A percentile compares a stretch with the other conserved stretches of the same genome.
phyloP scores from a whole-genome alignment of 2,797 vertebrate genomes.

The Karalla daura region DNA sequence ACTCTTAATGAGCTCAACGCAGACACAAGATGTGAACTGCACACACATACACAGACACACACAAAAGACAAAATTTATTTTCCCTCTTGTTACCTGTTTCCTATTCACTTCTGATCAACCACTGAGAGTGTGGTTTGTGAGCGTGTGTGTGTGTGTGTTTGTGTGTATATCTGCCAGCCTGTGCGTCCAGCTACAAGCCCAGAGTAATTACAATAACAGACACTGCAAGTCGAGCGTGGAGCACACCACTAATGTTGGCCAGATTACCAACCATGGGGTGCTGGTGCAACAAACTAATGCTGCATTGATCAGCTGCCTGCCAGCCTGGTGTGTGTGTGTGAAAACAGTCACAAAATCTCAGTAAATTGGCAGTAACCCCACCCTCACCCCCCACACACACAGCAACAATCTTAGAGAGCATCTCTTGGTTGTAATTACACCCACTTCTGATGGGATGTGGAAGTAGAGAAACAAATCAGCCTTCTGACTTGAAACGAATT shows the following conservation, averaged over 20 bases:
- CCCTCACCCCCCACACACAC: conserved; percentile 11
- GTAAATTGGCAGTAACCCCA: conserved; percentile 34
- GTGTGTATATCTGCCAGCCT: conserved; percentile 4
- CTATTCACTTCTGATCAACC: conserved; percentile 11
- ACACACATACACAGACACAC: conserved; percentile 18
- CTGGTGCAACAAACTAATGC: conserved; percentile 13
- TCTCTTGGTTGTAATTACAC: conserved; percentile 58
- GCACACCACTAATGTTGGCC: conserved; percentile 29
- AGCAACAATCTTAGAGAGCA: conserved; percentile 44
- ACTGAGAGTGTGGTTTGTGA: not conserved
- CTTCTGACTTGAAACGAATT: conserved; percentile 64
- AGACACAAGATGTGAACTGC: conserved; percentile 23
- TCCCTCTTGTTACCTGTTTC: conserved; percentile 43
- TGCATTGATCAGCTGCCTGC: conserved; percentile 40
- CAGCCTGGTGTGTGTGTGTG: not conserved
- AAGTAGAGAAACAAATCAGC: conserved; percentile 76
- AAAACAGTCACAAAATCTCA: conserved; percentile 14
- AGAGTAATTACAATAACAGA: conserved; percentile 52
- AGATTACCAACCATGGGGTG: conserved; percentile 12
- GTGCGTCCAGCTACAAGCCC: conserved; percentile 24
- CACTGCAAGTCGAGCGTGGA: conserved; percentile 34
- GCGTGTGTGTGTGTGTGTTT: conserved; percentile 11
- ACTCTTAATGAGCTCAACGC: conserved; percentile 58
- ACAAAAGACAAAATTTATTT: conserved; percentile 9
- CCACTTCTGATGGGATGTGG: conserved; percentile 46